Conservation (phyloP, 2,888 invertebrate species). For the Acanthosepion pharaonis region DNA sequence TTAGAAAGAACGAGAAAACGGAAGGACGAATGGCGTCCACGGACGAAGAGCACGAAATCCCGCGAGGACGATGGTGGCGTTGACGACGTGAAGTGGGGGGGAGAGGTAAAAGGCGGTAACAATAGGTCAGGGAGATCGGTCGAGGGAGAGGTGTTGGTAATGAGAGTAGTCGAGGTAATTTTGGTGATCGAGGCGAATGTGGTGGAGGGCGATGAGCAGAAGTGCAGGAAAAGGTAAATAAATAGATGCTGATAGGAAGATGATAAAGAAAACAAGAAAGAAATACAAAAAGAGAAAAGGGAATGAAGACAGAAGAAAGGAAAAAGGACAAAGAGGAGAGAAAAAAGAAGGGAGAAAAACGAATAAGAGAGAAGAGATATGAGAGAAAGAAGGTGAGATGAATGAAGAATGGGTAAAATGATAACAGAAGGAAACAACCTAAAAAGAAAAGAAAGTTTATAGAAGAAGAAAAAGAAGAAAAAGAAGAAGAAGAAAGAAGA, state of each 20-base stretch:
- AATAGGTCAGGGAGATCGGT: background rate
- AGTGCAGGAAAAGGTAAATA: background rate
- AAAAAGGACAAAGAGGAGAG: too few relatives aligned
- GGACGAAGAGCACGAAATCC: background rate
- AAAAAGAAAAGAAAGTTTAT: background rate
- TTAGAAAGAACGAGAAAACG: background rate
- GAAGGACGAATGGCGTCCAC: background rate
- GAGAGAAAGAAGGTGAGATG: background rate
- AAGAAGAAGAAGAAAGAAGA: background rate
- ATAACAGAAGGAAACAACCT: background rate
- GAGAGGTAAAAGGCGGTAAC: background rate
- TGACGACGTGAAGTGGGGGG: background rate
- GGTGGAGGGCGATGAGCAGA: background rate
- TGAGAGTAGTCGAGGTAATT: background rate
- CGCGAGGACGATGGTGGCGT: background rate
- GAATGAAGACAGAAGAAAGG: background rate
- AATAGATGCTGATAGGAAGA: too few relatives aligned
- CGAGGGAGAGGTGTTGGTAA: constrained; percentile 33
- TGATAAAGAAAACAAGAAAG: background rate
- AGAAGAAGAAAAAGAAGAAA: background rate
- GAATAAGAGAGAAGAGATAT: background rate
- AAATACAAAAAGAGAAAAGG: background rate
- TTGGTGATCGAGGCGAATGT: background rate
- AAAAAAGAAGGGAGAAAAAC: too few relatives aligned
- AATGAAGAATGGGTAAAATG: background rate